phyloP scores from a whole-genome alignment of 2,113 vertebrate genomes.

The Tamias sibiricus region DNA sequence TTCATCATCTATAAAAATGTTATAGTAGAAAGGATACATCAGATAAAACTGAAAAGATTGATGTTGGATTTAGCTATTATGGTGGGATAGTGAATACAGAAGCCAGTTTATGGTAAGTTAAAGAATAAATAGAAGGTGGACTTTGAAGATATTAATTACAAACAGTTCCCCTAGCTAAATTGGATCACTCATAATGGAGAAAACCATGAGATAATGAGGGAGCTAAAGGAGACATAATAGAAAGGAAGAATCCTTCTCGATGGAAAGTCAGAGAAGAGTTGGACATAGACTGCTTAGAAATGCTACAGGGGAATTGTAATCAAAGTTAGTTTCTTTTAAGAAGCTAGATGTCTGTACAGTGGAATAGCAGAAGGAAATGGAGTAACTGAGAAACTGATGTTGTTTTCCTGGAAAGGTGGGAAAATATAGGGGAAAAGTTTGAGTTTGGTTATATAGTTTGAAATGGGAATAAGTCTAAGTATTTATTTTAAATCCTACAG shows the following conservation, averaged over 20 bases:
- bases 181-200: background rate
- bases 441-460: background rate
- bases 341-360: background rate
- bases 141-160: background rate
- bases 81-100: background rate
- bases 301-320: background rate
- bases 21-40: background rate
- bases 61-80: background rate
- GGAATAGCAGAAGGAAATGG: background rate
- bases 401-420: background rate
- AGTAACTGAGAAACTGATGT: background rate
- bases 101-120: background rate
- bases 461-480: background rate
- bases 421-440: background rate
- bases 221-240: background rate
- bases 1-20: background rate
- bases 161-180: background rate
- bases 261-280: background rate
- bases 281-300: background rate
- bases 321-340: background rate
- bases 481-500: background rate
- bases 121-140: background rate
- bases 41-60: background rate
- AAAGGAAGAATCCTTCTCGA: background rate
- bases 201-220: background rate